phyloP scores from a whole-genome alignment of 2,797 vertebrate genomes.

The Sandelia bainsii region DNA sequence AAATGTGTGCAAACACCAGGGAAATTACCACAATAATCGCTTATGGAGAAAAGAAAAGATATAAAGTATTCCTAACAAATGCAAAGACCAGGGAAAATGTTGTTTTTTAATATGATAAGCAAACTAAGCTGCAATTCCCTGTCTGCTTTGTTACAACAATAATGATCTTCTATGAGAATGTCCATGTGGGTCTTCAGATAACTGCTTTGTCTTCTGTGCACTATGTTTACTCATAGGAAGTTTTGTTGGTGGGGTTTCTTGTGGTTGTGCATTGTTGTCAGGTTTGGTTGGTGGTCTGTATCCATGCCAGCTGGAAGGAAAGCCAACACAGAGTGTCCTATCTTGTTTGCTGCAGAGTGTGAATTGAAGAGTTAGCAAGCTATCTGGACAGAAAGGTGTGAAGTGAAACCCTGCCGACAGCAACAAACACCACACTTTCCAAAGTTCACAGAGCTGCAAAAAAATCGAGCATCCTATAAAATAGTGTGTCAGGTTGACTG shows the following conservation, averaged over 20 bases:
- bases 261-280: slow-evolving; percentile 63
- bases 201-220: slow-evolving; percentile 10
- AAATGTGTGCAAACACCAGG: slow-evolving; percentile 16
- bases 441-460: slow-evolving; percentile 57
- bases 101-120: slow-evolving; percentile 11
- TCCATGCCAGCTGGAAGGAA: slow-evolving; percentile 63
- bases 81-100: not conserved
- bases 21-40: slow-evolving; percentile 26
- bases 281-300: slow-evolving; percentile 61
- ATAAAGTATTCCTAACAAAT: slow-evolving; percentile 2
- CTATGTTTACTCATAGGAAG: not conserved
- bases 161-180: not conserved
- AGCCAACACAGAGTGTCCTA: slow-evolving; percentile 61
- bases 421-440: slow-evolving; percentile 59
- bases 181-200: slow-evolving; percentile 1
- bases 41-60: not conserved
- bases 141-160: slow-evolving; percentile 9
- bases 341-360: slow-evolving; percentile 76
- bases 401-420: slow-evolving; percentile 70
- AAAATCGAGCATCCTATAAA: slow-evolving; percentile 36
- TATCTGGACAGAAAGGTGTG: slow-evolving; percentile 76
- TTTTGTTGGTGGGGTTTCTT: slow-evolving; percentile 40
- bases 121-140: slow-evolving; percentile 2
- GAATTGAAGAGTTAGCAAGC: slow-evolving; percentile 76
- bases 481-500: slow-evolving; percentile 23